These are phyloP conservation scores for Aphidius ervi DNA, from an alignment of 1,140 invertebrate species.

Conservation along the genomic window DNA sequence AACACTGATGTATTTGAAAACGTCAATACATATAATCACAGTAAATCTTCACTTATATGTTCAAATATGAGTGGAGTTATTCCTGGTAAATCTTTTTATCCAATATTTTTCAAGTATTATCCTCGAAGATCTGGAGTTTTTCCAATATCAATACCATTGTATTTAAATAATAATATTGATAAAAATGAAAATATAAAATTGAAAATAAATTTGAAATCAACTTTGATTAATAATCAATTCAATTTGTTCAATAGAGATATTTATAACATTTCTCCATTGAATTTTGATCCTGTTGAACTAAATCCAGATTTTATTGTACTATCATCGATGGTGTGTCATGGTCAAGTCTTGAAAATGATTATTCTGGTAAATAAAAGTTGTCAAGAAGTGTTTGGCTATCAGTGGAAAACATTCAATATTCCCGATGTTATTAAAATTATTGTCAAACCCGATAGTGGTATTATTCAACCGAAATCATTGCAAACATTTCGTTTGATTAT, in stretches of 20 bases:
- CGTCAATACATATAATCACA: no score
- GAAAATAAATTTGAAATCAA: no score
- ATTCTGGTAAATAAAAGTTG: slow-evolving; percentile 34
- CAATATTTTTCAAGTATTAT: slow-evolving; percentile 12
- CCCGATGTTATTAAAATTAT: slow-evolving; percentile 27
- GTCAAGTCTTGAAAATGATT: slow-evolving; percentile 30
- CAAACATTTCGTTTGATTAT: slow-evolving; percentile 33
- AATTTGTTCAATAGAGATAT: no score
- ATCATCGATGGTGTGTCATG: slow-evolving; percentile 22
- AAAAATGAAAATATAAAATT: no score
- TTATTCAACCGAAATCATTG: slow-evolving; percentile 31
- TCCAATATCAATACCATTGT: no score
- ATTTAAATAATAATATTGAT: no score
- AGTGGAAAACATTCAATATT: slow-evolving; percentile 35
- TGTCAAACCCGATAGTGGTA: slow-evolving; percentile 23
- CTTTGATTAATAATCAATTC: no score
- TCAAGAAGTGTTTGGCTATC: slow-evolving; percentile 33
- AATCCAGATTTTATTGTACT: slow-evolving; percentile 28
- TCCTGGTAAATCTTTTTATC: background rate
- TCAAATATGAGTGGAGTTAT: background rate
- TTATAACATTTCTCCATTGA: background rate
- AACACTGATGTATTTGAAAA: no score
- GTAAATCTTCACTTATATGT: slow-evolving; percentile 10
- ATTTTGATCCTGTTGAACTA: slow-evolving; percentile 32
- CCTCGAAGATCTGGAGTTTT: slow-evolving; percentile 14